Percentiles rank a stretch among this genome's conserved stretches.
Evolutionary conservation across 2,113 vertebrate species (phyloP).

Genomic region (Apodemus speciosus): DNA sequence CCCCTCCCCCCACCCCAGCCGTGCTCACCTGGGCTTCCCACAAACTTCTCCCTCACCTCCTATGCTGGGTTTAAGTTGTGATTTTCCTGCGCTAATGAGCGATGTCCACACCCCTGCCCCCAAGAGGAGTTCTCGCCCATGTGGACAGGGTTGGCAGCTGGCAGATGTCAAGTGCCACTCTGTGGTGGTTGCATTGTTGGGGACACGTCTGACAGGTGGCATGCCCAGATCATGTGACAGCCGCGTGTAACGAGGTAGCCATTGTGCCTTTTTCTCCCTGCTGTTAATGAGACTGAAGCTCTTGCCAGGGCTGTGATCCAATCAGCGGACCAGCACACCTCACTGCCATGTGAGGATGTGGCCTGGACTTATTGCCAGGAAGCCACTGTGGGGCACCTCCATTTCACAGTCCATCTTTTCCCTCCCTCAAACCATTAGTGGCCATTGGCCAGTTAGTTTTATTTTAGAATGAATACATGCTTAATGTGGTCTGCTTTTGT

Average conservation of each 20-base stretch:
- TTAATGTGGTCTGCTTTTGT: slow-evolving; percentile 54
- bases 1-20: neutral
- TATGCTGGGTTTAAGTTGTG: neutral
- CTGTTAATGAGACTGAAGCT: slow-evolving; percentile 72
- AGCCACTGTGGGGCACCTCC: neutral
- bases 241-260: slow-evolving; percentile 52
- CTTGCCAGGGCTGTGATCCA: slow-evolving; percentile 56
- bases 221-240: slow-evolving; percentile 50
- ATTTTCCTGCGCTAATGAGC: neutral
- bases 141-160: neutral
- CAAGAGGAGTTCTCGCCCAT: neutral
- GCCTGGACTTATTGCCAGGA: slow-evolving; percentile 51
- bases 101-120: neutral
- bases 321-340: slow-evolving; percentile 28
- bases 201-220: slow-evolving; percentile 66
- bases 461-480: slow-evolving; percentile 58
- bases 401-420: slow-evolving; percentile 23
- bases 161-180: neutral
- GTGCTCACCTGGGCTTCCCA: neutral
- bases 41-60: slow-evolving; percentile 13
- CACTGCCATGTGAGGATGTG: slow-evolving; percentile 62
- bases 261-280: slow-evolving; percentile 56
- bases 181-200: neutral
- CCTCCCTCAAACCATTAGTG: slow-evolving; percentile 35
- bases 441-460: slow-evolving; percentile 42